Conservation (phyloP, 2,888 invertebrate species). For the Megamerina dolium region DNA sequence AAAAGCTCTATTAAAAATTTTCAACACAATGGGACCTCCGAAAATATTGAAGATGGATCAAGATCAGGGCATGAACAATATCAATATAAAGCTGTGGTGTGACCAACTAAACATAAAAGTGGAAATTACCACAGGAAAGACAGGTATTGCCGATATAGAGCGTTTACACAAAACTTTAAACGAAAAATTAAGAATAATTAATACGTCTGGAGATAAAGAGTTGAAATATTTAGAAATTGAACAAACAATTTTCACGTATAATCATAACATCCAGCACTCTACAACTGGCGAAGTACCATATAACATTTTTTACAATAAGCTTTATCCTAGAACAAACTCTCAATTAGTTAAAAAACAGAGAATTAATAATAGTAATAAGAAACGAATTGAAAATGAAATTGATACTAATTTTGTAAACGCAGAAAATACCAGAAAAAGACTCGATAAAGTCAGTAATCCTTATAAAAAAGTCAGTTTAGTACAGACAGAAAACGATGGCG, state of each 20-base stretch:
- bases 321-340: neutral
- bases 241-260: slow-evolving; percentile 9
- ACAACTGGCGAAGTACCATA: slow-evolving; percentile 7
- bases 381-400: neutral
- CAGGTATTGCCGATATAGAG: slow-evolving; percentile 16
- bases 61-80: slow-evolving; percentile 15
- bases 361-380: neutral
- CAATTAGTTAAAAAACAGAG: neutral
- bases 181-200: slow-evolving; percentile 14
- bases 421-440: neutral
- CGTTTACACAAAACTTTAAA: slow-evolving; percentile 18
- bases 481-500: neutral
- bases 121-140: slow-evolving; percentile 16
- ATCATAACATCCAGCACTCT: slow-evolving; percentile 8
- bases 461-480: neutral
- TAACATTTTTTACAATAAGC: slow-evolving; percentile 11
- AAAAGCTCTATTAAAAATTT: slow-evolving; percentile 13
- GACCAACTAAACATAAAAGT: slow-evolving; percentile 12
- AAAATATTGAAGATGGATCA: slow-evolving; percentile 11
- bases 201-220: slow-evolving; percentile 9
- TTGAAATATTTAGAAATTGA: slow-evolving; percentile 9
- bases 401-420: neutral
- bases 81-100: slow-evolving; percentile 12
- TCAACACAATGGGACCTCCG: slow-evolving; percentile 13
- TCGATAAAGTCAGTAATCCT: neutral